Base-by-base conservation (phyloP, 30 jellyfish, hydroid and myxozoan genomes). In the Rhopilema esculentum region DNA sequence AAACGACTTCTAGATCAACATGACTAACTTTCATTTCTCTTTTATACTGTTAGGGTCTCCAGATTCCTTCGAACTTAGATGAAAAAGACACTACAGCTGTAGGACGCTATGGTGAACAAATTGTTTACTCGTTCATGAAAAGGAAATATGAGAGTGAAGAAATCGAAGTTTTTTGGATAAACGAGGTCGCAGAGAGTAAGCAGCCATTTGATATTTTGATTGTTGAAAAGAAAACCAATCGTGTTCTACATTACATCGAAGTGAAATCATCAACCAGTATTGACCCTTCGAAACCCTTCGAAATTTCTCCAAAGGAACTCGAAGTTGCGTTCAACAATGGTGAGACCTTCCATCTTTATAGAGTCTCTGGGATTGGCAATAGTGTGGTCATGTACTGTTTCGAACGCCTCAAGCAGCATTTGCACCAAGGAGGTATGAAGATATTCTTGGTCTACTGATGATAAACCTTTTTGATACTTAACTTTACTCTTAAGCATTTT, bases 301-400 rank as follows among this genome's bases (percentile, higher is more conserved):
- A 93, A 66, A 93, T 93, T 51, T 93, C 98, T 40, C 51, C 92
- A 0, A 71, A 79, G 6, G 96, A 93, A 74, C 74, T 93, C 4
- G 49, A 75, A 29, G 79, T 57, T 68, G 98, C 98, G 0, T 77
- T 80, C 27, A 72, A 89, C 1, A 64, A 77, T n/a, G 85, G 85
- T n/a, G 89, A 82, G 33, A 19, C 1, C 8, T 93, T 49, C 62
- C 88, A 86, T 48, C 50, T 93, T 8, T 93, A 93, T 32, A 97
- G 98, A 18, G 97, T 93, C 1, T 66, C 89, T 68, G 97, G 97
- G 0, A 27, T 93, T 18, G 48, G 70, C 33, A 20, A 30, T 16
- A 30, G 4, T 48, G 75, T 53, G 22, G 12, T 6, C 57, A 6
- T 40, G 9, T 40, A 12, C 57, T 40, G 57, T 12, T 40, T 40